Conservation (phyloP, 2,888 invertebrate genomes). For the Spodoptera picta region DNA sequence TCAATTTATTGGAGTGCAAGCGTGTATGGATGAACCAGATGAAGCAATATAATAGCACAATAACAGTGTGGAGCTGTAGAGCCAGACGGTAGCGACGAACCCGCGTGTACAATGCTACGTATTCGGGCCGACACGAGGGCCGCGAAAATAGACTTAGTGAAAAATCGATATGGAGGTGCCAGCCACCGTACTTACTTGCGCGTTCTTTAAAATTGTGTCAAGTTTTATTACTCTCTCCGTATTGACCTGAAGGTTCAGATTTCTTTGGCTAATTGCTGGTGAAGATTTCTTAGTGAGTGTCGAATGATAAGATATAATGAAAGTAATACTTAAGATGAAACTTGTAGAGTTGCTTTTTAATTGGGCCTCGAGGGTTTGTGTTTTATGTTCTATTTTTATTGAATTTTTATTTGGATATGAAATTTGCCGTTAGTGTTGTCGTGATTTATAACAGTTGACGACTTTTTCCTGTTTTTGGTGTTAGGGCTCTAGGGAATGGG, state of each 20-base stretch:
- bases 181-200: slow-evolving; percentile 56
- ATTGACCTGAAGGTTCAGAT: slow-evolving; percentile 42
- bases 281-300: slow-evolving; percentile 10
- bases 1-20: slow-evolving; percentile 67
- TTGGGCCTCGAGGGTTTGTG: too few species aligned
- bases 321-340: neutral
- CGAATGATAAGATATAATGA: neutral
- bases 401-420: too few species aligned
- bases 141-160: slow-evolving; percentile 77
- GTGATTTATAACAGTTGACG: too few species aligned
- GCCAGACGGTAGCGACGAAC: slow-evolving; percentile 45
- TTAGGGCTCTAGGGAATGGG: too few species aligned
- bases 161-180: slow-evolving; percentile 77
- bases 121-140: slow-evolving; percentile 70
- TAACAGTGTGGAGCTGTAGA: slow-evolving; percentile 14
- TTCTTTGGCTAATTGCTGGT: slow-evolving; percentile 46
- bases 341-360: slow-evolving; percentile 4
- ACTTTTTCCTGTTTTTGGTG: too few species aligned
- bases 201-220: slow-evolving; percentile 77
- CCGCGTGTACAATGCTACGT: slow-evolving; percentile 67
- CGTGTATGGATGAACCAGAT: slow-evolving; percentile 40
- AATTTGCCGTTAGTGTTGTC: too few species aligned
- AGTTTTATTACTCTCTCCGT: slow-evolving; percentile 69
- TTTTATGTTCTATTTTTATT: too few species aligned
- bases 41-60: slow-evolving; percentile 26